Evolutionary conservation across 2,113 vertebrate species (phyloP).

Genomic region (Percopsis transmontana): DNA sequence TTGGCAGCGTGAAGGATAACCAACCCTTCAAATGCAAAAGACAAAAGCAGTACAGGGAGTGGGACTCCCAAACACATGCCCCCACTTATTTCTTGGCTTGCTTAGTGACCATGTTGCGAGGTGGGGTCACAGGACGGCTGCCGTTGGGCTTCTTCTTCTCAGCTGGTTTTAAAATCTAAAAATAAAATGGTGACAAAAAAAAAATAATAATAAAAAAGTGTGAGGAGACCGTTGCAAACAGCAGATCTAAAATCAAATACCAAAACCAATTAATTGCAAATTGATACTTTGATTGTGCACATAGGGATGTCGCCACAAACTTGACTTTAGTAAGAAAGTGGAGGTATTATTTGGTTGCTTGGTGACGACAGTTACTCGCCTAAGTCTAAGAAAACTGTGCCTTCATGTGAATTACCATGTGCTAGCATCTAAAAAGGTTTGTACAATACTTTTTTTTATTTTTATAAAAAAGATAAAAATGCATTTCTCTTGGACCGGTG

Average conservation of each 20-base stretch:
- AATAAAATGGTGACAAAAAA: no score
- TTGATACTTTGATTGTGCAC: no score
- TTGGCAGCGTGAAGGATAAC: constrained; percentile 68
- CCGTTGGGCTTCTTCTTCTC: constrained; percentile 98
- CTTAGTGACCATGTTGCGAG: constrained; percentile 97
- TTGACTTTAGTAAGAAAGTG: neutral
- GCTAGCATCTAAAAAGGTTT: no score
- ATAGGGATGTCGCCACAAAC: no score
- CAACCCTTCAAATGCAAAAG: constrained; percentile 79
- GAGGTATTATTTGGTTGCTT: no score
- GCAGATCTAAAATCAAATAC: neutral
- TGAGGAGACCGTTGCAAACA: neutral
- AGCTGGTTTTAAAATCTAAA: constrained; percentile 96
- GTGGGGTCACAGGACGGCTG: constrained; percentile 95
- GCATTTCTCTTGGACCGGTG: neutral
- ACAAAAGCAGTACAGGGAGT: constrained; percentile 86
- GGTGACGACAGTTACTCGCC: no score
- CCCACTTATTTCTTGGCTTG: constrained; percentile 94
- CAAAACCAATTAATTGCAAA: no score
- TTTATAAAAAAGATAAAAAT: neutral
- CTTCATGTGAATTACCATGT: no score
- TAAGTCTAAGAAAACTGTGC: no score
- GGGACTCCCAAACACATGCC: constrained; percentile 65
- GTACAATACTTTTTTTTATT: no score
- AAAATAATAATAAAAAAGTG: neutral